Percentiles rank a stretch among this genome's conserved stretches.
Evolutionary conservation across 2,888 invertebrate species (phyloP).

Genomic region (Hartigia nigra): DNA sequence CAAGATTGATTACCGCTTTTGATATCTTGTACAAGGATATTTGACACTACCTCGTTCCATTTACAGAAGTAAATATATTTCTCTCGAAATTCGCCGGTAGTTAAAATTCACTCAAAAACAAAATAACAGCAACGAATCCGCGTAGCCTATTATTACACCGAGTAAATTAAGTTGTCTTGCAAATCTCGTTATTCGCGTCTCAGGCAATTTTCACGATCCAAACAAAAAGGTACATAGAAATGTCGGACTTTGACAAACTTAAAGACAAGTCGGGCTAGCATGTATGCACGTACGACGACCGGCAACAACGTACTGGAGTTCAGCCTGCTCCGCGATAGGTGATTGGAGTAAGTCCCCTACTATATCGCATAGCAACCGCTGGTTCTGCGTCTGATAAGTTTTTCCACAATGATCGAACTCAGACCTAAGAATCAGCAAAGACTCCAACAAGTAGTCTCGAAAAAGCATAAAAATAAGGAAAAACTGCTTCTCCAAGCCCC

Average conservation of each 20-base stretch:
- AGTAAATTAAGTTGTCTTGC: too few species aligned
- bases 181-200: background rate
- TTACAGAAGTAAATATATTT: background rate
- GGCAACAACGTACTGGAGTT: conserved; percentile 50
- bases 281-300: conserved; percentile 28
- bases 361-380: conserved; percentile 50
- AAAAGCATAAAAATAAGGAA: background rate
- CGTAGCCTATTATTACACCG: background rate
- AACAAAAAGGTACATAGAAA: background rate
- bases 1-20: background rate
- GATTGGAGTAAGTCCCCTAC: conserved; percentile 44
- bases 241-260: background rate
- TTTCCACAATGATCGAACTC: conserved; percentile 2
- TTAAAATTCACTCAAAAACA: background rate
- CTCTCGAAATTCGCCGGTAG: background rate
- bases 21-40: background rate
- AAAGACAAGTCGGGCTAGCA: background rate
- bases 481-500: background rate
- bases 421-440: background rate
- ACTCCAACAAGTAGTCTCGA: background rate
- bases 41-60: background rate
- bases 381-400: conserved; percentile 10
- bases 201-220: background rate
- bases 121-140: background rate
- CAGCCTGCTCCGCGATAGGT: conserved; percentile 47